Conservation (phyloP, 2,113 vertebrate species). For the Sylvietta virens region DNA sequence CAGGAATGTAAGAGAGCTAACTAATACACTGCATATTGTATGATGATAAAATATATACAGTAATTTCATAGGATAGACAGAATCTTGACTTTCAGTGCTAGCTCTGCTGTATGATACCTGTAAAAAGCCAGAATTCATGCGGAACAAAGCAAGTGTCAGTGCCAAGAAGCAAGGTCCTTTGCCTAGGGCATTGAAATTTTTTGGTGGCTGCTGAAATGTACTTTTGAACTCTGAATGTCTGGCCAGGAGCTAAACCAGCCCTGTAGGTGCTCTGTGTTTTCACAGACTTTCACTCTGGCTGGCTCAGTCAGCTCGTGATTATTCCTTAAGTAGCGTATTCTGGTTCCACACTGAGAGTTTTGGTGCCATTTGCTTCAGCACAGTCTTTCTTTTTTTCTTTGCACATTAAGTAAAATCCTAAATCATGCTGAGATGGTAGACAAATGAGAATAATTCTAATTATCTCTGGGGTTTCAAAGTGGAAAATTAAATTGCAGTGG, state of each 20-base stretch:
- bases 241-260: neutral
- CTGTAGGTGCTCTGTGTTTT: neutral
- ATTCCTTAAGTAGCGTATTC: neutral
- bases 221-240: neutral
- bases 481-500: slow-evolving; percentile 52
- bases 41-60: neutral
- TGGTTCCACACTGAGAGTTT: neutral
- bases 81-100: neutral
- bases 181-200: neutral
- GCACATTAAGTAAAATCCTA: slow-evolving; percentile 9
- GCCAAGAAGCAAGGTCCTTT: neutral
- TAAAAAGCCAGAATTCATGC: neutral
- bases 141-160: neutral
- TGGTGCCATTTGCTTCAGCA: neutral
- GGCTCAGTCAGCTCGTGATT: accelerated
- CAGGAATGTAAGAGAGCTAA: neutral
- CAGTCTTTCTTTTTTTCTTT: neutral
- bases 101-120: neutral
- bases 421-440: slow-evolving; percentile 30
- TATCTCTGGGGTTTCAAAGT: slow-evolving; percentile 44
- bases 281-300: neutral
- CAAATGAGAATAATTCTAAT: slow-evolving; percentile 50
- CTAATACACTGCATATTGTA: neutral
- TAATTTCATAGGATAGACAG: neutral
- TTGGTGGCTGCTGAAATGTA: neutral